Conservation (phyloP, 2,797 vertebrate species). For the Pangasius larnaudii region DNA sequence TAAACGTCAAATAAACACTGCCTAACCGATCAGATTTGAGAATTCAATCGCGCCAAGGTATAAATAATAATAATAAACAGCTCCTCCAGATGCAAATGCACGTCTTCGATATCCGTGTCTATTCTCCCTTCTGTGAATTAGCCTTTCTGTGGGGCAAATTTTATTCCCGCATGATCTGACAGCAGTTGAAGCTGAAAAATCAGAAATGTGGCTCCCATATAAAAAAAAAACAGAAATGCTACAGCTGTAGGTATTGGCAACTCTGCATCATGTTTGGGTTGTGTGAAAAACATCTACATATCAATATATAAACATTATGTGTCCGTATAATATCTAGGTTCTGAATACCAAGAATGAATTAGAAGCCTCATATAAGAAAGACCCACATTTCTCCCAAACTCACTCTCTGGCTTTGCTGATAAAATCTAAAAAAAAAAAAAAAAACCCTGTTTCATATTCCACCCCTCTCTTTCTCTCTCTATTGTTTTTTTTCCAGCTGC, state of each 20-base stretch:
- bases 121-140: not conserved
- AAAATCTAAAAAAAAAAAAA: conserved; percentile 72
- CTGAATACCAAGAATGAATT: conserved; percentile 1
- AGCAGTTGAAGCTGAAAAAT: not conserved
- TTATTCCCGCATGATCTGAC: too few species aligned
- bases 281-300: not conserved
- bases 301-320: not conserved
- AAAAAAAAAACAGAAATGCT: not conserved
- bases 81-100: not conserved
- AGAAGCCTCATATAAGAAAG: conserved; percentile 46
- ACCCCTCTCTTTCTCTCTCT: conserved; percentile 50
- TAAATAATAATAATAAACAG: not conserved
- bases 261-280: not conserved
- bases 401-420: conserved; percentile 65
- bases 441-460: conserved; percentile 67
- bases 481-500: conserved; percentile 70
- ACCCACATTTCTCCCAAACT: conserved; percentile 52
- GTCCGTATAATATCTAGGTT: not conserved
- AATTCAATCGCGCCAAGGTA: not conserved
- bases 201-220: not conserved
- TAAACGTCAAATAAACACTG: not conserved
- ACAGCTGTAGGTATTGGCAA: not conserved
- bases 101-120: not conserved
- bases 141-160: not conserved
- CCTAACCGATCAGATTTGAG: not conserved